phyloP scores from a whole-genome alignment of 2,888 invertebrate species.

The Lasioglossum oenotherae region DNA sequence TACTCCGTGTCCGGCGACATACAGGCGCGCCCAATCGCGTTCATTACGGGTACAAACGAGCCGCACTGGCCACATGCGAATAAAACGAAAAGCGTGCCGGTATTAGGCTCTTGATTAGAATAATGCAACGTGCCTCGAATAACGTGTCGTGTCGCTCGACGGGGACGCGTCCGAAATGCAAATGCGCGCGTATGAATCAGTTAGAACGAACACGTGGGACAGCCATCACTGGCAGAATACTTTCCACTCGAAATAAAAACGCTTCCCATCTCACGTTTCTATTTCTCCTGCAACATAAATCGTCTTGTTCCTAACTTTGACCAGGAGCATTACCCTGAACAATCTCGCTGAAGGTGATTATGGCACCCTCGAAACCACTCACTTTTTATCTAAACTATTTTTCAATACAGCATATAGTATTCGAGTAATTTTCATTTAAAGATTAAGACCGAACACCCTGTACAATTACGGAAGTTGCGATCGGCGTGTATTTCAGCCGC shows the following conservation, averaged over 20 bases:
- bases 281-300: not conserved
- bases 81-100: slow-evolving; percentile 72
- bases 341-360: not conserved
- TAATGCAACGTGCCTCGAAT: slow-evolving; percentile 79
- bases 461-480: not conserved
- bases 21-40: slow-evolving; percentile 74
- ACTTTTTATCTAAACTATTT: not conserved
- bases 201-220: slow-evolving; percentile 68
- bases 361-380: not conserved
- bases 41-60: slow-evolving; percentile 78
- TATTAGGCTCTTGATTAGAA: slow-evolving; percentile 79
- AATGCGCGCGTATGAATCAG: slow-evolving; percentile 72
- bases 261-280: not conserved
- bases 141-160: slow-evolving; percentile 69
- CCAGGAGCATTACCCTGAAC: not conserved
- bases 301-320: not conserved
- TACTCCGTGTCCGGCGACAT: slow-evolving; percentile 35
- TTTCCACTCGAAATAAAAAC: slow-evolving; percentile 32
- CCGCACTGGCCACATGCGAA: slow-evolving; percentile 75
- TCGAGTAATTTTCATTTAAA: not conserved
- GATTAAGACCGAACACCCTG: not conserved
- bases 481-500: slow-evolving; percentile 11
- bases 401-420: not conserved
- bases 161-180: slow-evolving; percentile 73
- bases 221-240: slow-evolving; percentile 41